phyloP scores from a whole-genome alignment of 1,140 invertebrate species.

The Hetaerina americana region DNA sequence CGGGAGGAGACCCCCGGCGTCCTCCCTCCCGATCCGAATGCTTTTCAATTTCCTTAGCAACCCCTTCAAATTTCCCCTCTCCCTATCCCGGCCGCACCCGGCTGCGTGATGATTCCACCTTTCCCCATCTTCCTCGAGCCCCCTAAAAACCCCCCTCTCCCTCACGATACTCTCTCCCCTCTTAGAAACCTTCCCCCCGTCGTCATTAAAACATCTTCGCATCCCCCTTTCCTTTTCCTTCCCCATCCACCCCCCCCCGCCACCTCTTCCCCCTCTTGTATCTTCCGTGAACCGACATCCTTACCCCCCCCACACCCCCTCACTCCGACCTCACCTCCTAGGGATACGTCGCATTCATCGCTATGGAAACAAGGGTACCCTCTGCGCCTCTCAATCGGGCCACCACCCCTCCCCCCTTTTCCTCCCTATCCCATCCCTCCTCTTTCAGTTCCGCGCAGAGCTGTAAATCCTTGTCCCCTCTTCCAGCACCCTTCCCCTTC shows the following conservation, averaged over 20 bases:
- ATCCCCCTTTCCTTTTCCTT: too few relatives aligned
- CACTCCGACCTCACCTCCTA: background rate
- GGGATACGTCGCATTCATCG: background rate
- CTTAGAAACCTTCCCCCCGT: too few relatives aligned
- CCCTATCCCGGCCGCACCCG: too few relatives aligned
- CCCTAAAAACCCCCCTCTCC: too few relatives aligned
- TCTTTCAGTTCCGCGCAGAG: conserved; percentile 7
- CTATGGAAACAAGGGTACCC: background rate
- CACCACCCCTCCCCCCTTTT: background rate
- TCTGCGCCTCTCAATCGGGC: background rate
- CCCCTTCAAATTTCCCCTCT: background rate
- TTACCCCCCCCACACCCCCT: background rate
- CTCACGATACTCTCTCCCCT: too few relatives aligned
- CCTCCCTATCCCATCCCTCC: background rate
- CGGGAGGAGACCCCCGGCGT: too few relatives aligned
- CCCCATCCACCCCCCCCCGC: background rate
- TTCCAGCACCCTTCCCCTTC: background rate
- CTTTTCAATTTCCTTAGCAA: background rate
- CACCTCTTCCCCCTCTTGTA: background rate
- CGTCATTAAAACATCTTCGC: too few relatives aligned
- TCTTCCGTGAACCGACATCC: too few relatives aligned
- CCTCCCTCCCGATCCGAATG: background rate
- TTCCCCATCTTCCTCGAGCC: too few relatives aligned
- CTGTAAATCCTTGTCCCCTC: conserved; percentile 2
- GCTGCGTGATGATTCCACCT: too few relatives aligned